These are phyloP conservation scores for Epinotia ramella DNA, from an alignment of 2,888 invertebrate species.

Conservation along the genomic window DNA sequence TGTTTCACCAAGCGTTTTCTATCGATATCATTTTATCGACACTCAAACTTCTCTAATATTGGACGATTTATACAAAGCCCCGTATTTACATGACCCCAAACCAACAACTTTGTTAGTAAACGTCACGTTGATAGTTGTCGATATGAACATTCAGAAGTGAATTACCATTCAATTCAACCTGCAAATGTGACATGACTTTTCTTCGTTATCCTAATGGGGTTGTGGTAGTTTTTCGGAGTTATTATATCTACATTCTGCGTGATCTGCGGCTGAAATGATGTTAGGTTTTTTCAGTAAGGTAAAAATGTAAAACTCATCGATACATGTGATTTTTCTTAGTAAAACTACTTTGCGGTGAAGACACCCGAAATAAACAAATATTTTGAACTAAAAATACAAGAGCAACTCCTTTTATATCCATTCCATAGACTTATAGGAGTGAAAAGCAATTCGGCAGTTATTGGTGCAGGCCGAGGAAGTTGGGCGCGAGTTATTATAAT, in stretches of 20 bases:
- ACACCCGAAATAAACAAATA: not conserved
- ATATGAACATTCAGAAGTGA: slow-evolving; percentile 8
- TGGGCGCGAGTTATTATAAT: slow-evolving; percentile 36
- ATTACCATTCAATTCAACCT: slow-evolving; percentile 12
- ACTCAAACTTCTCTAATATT: slow-evolving; percentile 65
- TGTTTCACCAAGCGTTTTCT: slow-evolving; percentile 68
- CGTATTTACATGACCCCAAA: slow-evolving; percentile 46
- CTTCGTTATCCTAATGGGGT: not conserved
- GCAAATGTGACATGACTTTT: slow-evolving; percentile 5
- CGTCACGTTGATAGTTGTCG: slow-evolving; percentile 29
- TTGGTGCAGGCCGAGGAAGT: slow-evolving; percentile 38
- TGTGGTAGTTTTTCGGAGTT: not conserved
- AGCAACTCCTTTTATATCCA: slow-evolving; percentile 7
- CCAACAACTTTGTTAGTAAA: slow-evolving; percentile 23
- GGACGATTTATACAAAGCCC: slow-evolving; percentile 40
- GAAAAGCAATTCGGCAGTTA: slow-evolving; percentile 36
- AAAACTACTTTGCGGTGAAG: not conserved
- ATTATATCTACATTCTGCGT: not conserved
- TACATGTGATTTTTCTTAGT: not conserved
- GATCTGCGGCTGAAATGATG: not conserved
- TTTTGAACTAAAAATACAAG: not conserved
- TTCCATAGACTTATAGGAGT: slow-evolving; percentile 17
- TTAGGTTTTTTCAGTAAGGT: not conserved
- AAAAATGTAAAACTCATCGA: not conserved
- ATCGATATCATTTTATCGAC: slow-evolving; percentile 79